Evolutionary conservation across 2,113 vertebrate genomes (phyloP).

Genomic region (Chunga burmeisteri): DNA sequence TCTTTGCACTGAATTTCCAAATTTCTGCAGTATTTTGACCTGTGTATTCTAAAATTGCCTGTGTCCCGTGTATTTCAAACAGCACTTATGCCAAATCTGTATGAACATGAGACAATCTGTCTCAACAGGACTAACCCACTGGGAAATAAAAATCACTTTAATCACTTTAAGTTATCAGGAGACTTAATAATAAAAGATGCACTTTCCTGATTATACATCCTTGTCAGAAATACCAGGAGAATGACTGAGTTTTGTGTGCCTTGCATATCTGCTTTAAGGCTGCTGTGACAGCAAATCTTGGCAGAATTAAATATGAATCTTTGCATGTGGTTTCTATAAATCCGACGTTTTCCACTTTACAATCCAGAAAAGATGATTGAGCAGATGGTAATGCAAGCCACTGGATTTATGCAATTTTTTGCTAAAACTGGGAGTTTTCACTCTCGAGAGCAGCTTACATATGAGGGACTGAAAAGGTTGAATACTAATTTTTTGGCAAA

Average conservation of each 20-base stretch:
- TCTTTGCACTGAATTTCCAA: background rate
- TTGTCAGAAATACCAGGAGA: conserved; percentile 47
- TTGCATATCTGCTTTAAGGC: conserved; percentile 56
- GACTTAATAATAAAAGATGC: conserved; percentile 16
- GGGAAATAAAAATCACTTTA: conserved; percentile 32
- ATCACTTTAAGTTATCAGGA: conserved; percentile 27
- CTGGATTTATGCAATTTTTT: conserved; percentile 62
- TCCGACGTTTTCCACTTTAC: conserved; percentile 61
- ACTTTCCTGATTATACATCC: conserved; percentile 10
- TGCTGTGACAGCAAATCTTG: conserved; percentile 70
- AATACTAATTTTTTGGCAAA: conserved; percentile 54
- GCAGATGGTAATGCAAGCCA: conserved; percentile 67
- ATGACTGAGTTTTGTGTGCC: conserved; percentile 33
- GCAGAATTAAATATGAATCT: conserved; percentile 66
- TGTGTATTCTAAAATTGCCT: background rate
- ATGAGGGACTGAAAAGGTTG: conserved; percentile 26
- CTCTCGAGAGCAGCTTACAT: conserved; percentile 12
- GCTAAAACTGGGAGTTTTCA: conserved; percentile 43
- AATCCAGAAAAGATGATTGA: conserved; percentile 68
- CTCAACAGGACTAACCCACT: background rate
- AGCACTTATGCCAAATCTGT: background rate
- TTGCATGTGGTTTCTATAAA: conserved; percentile 70
- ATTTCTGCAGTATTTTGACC: background rate
- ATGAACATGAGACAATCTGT: conserved; percentile 14
- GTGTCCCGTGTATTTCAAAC: background rate